phyloP scores from a whole-genome alignment of 1,140 invertebrate genomes.

The Drosophila melanica region DNA sequence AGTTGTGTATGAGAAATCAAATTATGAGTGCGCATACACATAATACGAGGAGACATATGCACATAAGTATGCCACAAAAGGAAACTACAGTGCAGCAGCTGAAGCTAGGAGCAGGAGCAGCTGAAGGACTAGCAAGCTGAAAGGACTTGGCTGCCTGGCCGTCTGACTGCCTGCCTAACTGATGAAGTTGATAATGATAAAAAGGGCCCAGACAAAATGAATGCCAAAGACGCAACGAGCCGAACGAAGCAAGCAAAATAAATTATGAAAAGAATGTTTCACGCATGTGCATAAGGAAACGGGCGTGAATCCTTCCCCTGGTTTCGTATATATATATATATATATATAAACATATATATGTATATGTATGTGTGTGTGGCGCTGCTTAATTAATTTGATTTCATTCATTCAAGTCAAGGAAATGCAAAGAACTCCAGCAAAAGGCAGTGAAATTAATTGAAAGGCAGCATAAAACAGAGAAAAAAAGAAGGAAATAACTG shows the following conservation, averaged over 20 bases:
- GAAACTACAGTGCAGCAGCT: conserved; percentile 18
- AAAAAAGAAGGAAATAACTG: conserved; percentile 7
- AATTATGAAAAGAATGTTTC: conserved; percentile 80
- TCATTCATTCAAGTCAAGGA: conserved; percentile 68
- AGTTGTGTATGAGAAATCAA: conserved; percentile 51
- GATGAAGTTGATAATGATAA: conserved; percentile 72
- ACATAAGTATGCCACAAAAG: conserved; percentile 32
- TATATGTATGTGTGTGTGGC: background rate
- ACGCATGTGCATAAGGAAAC: conserved; percentile 71
- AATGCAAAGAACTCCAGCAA: conserved; percentile 50
- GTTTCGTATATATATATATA: conserved; percentile 6
- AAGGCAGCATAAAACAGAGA: conserved; percentile 35
- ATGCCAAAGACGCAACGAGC: conserved; percentile 42
- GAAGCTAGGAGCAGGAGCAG: background rate
- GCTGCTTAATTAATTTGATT: conserved; percentile 78
- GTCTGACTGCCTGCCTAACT: conserved; percentile 32
- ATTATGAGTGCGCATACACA: conserved; percentile 50
- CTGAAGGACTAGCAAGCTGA: conserved; percentile 5
- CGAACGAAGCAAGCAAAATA: conserved; percentile 51
- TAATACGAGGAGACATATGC: conserved; percentile 38
- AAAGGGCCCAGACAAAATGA: conserved; percentile 55
- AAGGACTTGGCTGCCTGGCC: conserved; percentile 6
- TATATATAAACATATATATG: background rate
- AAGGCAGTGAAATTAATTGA: conserved; percentile 63
- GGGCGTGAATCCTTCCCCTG: conserved; percentile 14